Conservation (phyloP, 2,797 vertebrate species). For the Malurus leucopterus region DNA sequence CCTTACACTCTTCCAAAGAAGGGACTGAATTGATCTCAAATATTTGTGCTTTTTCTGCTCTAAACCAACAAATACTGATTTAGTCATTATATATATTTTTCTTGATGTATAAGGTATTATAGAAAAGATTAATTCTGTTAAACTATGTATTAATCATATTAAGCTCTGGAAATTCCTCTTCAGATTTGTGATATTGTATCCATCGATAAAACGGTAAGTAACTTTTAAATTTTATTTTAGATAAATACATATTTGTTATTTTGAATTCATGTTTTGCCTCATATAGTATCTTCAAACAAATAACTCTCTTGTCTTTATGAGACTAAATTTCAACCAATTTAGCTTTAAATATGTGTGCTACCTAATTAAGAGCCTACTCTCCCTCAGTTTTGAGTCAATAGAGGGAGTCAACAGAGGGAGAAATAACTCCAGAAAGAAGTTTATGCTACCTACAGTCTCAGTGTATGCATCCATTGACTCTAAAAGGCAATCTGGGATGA, state of each 20-base stretch:
- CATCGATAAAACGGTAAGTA: neutral
- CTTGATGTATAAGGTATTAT: neutral
- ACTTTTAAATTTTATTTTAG: neutral
- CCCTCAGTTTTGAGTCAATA: neutral
- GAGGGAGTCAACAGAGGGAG: neutral
- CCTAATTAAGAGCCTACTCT: neutral
- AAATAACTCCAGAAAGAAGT: neutral
- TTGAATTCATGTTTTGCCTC: neutral
- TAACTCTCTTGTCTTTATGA: neutral
- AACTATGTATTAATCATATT: neutral
- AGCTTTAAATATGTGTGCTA: neutral
- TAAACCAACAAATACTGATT: slow-evolving; percentile 26
- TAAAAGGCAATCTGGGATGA: neutral
- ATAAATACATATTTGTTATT: neutral
- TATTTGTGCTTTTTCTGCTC: slow-evolving; percentile 23
- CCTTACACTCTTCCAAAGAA: neutral
- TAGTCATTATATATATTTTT: neutral
- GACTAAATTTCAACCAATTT: neutral
- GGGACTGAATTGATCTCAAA: neutral
- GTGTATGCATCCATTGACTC: rapidly evolving
- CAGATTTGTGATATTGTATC: neutral
- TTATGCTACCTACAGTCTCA: neutral
- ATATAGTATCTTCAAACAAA: neutral
- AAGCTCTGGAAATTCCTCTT: neutral
- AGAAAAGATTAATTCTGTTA: neutral